These are phyloP conservation scores for Vespertilio murinus DNA, from an alignment of 2,797 vertebrate species.

Conservation along the genomic window DNA sequence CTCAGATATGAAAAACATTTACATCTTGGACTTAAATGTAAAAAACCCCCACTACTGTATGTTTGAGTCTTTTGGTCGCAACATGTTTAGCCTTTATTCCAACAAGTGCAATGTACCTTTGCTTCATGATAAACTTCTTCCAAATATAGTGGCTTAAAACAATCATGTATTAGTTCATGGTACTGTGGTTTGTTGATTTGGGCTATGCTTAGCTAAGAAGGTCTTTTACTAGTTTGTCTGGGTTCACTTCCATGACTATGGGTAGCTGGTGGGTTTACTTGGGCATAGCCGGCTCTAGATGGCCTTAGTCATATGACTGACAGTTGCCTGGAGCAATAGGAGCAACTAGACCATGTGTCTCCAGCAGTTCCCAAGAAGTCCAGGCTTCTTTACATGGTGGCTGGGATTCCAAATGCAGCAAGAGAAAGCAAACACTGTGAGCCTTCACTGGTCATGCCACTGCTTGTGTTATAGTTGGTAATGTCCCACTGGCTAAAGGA, in stretches of 20 bases:
- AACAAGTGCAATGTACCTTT: neutral
- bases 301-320: neutral
- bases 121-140: neutral
- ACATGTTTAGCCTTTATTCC: neutral
- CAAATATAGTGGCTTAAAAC: neutral
- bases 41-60: neutral
- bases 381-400: neutral
- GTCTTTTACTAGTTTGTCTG: neutral
- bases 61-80: neutral
- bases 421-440: neutral
- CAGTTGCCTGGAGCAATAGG: neutral
- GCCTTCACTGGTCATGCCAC: neutral
- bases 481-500: neutral
- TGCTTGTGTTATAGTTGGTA: neutral
- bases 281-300: neutral
- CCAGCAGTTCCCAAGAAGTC: neutral
- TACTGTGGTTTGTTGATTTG: neutral
- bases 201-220: neutral
- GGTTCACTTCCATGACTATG: neutral
- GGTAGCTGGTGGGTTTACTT: neutral
- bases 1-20: neutral
- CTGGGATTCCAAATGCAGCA: neutral
- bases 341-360: neutral
- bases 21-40: neutral
- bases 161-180: neutral